Conservation (phyloP, 2,888 invertebrate species). For the Rhamphomyia laevipes region DNA sequence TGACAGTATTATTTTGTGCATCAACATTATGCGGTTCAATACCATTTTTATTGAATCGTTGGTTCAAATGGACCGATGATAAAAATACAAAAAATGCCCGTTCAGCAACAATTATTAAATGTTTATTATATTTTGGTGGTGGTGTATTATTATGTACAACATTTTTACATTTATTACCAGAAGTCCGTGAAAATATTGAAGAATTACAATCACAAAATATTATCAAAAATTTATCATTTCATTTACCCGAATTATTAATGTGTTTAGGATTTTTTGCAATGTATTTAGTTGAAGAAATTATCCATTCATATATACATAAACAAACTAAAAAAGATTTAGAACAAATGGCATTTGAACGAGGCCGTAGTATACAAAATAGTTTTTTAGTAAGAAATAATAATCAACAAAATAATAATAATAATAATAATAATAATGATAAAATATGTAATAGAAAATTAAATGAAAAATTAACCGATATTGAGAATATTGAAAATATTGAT, state of each 20-base stretch:
- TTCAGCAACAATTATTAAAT: slow-evolving; percentile 40
- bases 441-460: background rate
- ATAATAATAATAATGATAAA: slow-evolving; percentile 3
- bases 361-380: slow-evolving; percentile 29
- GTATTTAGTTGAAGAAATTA: slow-evolving; percentile 68
- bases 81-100: slow-evolving; percentile 25
- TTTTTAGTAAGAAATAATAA: slow-evolving; percentile 17
- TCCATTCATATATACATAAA: slow-evolving; percentile 54
- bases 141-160: slow-evolving; percentile 73
- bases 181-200: slow-evolving; percentile 58
- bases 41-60: slow-evolving; percentile 57
- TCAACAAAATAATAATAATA: background rate
- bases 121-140: slow-evolving; percentile 70
- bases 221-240: slow-evolving; percentile 45
- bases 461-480: background rate
- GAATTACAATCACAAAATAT: slow-evolving; percentile 39
- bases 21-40: slow-evolving; percentile 64
- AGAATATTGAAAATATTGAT: background rate
- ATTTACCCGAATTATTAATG: slow-evolving; percentile 58
- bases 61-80: slow-evolving; percentile 47
- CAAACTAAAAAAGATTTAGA: slow-evolving; percentile 34
- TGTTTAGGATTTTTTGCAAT: slow-evolving; percentile 65
- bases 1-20: slow-evolving; percentile 62
- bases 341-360: slow-evolving; percentile 29
- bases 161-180: slow-evolving; percentile 69